A percentile compares a stretch with the other conserved stretches of the same genome.
Evolutionary conservation across 2,888 invertebrate genomes (phyloP).

Genomic region (Diaperis boleti): DNA sequence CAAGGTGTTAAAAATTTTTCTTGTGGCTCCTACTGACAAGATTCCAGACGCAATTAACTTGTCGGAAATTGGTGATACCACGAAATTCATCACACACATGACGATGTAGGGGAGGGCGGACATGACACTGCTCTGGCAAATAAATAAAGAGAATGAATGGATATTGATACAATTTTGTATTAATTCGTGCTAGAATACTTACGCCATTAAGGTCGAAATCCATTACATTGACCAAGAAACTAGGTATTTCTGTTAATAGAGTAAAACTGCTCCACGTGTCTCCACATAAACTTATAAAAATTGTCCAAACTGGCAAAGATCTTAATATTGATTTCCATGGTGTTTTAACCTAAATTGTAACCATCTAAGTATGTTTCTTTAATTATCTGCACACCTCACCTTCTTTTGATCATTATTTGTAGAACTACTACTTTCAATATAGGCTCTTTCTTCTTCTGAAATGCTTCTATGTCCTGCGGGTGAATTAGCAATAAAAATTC

Average conservation of each 20-base stretch:
- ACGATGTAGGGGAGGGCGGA: conserved; percentile 79
- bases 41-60: conserved; percentile 68
- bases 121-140: conserved; percentile 72
- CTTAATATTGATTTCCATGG: conserved; percentile 82
- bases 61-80: conserved; percentile 65
- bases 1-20: conserved; percentile 70
- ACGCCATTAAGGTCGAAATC: conserved; percentile 69
- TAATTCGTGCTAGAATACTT: background rate
- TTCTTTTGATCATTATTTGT: background rate
- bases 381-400: too few relatives aligned
- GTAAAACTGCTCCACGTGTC: conserved; percentile 89
- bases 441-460: conserved; percentile 72
- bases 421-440: conserved; percentile 64
- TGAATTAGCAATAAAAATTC: conserved; percentile 73
- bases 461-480: conserved; percentile 73
- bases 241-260: conserved; percentile 84
- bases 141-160: too few relatives aligned
- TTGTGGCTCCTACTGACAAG: conserved; percentile 69
- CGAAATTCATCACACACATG: conserved; percentile 78
- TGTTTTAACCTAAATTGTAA: conserved; percentile 62
- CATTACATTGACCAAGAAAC: conserved; percentile 81
- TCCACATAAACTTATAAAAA: conserved; percentile 78
- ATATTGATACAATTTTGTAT: too few relatives aligned
- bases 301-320: conserved; percentile 81
- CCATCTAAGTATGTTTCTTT: too few relatives aligned